These are phyloP conservation scores for Ormyrus pomaceus DNA, from an alignment of 2,888 invertebrate genomes.

Conservation along the genomic window DNA sequence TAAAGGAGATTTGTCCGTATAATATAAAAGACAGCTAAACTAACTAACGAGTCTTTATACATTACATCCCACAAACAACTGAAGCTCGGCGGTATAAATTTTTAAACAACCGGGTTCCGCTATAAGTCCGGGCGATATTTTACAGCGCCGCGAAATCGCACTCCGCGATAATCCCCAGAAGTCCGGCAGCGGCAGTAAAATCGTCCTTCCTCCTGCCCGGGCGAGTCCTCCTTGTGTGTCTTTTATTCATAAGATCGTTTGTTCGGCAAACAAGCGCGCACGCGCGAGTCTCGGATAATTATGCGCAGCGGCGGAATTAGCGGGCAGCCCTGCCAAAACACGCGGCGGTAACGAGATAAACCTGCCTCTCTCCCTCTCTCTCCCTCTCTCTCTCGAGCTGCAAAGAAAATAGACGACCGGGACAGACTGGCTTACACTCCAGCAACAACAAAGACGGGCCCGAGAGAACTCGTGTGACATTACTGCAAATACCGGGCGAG, in stretches of 20 bases:
- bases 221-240: background rate
- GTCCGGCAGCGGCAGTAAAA: conserved; percentile 7
- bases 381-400: background rate
- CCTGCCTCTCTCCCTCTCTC: background rate
- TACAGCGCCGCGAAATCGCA: conserved; percentile 35
- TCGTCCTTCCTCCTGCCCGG: background rate
- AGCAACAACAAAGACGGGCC: conserved; percentile 32
- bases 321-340: conserved; percentile 36
- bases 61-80: background rate
- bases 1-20: too few relatives aligned
- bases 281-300: conserved; percentile 35
- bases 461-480: conserved; percentile 30
- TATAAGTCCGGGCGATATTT: conserved; percentile 48
- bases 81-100: conserved; percentile 7
- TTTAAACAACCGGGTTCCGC: conserved; percentile 23
- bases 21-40: too few relatives aligned
- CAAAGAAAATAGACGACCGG: conserved; percentile 45
- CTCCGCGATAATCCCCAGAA: conserved; percentile 49
- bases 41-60: too few relatives aligned
- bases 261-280: conserved; percentile 47
- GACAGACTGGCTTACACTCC: background rate
- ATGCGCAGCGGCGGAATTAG: conserved; percentile 45
- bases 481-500: conserved; percentile 29
- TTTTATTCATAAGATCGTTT: conserved; percentile 55
- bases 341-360: conserved; percentile 50